Evolutionary conservation across 35 echinoderm and acorn worm genomes (phyloP), one percentile per base, ranked within the genome.

Genomic region (Apostichopus californicus): DNA sequence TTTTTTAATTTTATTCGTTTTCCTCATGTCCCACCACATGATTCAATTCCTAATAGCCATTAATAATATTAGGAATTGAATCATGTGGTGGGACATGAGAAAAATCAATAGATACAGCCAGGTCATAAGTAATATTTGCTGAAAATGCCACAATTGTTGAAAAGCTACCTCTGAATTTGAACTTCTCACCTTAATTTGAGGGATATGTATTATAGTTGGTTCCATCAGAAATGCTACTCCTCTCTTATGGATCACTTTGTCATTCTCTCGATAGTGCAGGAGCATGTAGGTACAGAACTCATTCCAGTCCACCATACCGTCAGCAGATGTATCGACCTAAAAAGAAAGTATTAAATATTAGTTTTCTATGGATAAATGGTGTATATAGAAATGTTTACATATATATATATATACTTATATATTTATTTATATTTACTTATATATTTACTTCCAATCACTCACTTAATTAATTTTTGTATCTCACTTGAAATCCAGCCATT

Each of bases 301-400:
- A 79, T 98, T 98, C 97, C 97, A 98, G 68, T 98, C 97, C 23
- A 98, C 97, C 92, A 96, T 94, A 56, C 97, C 97, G 81, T 98
- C 97, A 56, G 97, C 97, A 72, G 97, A 98, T 4, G 97, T 98
- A 56, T 98, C 97, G 9, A 98, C 95, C 97, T 98, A 60, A 2
- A 78, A 78, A 60, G 58, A 7, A 75, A 75, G 21, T 75, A 61
- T 61, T 1, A 61, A 61, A 12, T 8, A 61, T 1, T 61, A 61
- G 1, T 61, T 12, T 12, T 61, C 58, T 5, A 5, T 61, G 12
- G 58, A 61, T 8, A 9, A 61, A 12, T 61, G 58, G 58, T 60
- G 28, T 60, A 60, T 60, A 12, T 7, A n/a, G n/a, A n/a, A n/a
- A n/a, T n/a, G n/a, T n/a, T n/a, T n/a, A n/a, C n/a, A n/a, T n/a